Conservation (phyloP, 2,888 invertebrate genomes). For the Clistopyga incitator region DNA sequence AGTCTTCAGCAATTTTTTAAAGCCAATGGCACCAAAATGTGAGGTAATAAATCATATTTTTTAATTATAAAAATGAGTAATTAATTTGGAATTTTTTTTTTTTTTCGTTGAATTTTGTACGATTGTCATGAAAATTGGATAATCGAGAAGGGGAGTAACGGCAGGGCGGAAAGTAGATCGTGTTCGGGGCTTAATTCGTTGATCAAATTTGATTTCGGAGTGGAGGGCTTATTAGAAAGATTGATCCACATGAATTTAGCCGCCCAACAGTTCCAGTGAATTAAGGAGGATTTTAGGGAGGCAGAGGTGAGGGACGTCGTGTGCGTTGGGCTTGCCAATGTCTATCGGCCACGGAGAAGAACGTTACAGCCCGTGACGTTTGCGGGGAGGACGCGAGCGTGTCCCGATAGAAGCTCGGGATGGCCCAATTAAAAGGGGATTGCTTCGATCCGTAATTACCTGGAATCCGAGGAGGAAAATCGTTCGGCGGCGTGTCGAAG, state of each 20-base stretch:
- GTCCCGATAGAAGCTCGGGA: slow-evolving; percentile 74
- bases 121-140: slow-evolving; percentile 3
- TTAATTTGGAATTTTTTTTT: too few relatives aligned
- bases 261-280: slow-evolving; percentile 37
- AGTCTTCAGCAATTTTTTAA: too few relatives aligned
- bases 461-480: slow-evolving; percentile 70
- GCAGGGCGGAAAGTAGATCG: not conserved
- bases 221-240: slow-evolving; percentile 28
- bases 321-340: slow-evolving; percentile 33
- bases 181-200: slow-evolving; percentile 10
- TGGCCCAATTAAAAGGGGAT: slow-evolving; percentile 79
- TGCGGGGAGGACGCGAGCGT: slow-evolving; percentile 65
- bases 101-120: too few relatives aligned
- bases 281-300: slow-evolving; percentile 59
- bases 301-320: slow-evolving; percentile 30
- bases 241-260: slow-evolving; percentile 47
- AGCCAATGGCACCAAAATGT: too few relatives aligned
- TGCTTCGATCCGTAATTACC: slow-evolving; percentile 71
- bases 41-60: too few relatives aligned
- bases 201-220: slow-evolving; percentile 41
- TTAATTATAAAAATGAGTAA: too few relatives aligned
- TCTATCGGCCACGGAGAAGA: slow-evolving; percentile 31
- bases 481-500: slow-evolving; percentile 47
- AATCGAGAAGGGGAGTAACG: not conserved
- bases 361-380: slow-evolving; percentile 49